Evolutionary conservation across 37 sponge, comb jelly and placozoan species (phyloP), one percentile per base, ranked within the genome.

Genomic region (Cliona cf. orientalis): DNA sequence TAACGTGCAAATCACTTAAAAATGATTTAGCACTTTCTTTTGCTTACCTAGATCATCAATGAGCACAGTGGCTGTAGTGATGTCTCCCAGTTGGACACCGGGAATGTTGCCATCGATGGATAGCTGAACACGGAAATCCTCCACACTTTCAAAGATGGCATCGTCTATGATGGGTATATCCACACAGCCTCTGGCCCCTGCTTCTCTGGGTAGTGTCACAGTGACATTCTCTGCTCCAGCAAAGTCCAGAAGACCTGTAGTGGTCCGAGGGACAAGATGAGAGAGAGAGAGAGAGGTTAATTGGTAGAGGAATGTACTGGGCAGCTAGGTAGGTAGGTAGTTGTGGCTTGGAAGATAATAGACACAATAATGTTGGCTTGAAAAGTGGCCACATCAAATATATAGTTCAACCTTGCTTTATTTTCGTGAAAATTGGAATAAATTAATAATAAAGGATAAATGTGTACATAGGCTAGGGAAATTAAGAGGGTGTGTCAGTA

Each of bases 31-130:
- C n/a, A 14, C 26, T n/a, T 36, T 22, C 53, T 53, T 23, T 26
- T 25, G 26, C 58, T 21, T 49, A 80, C 80, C 80, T 56, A 5
- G 25, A 69, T 80, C 80, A 38, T 80, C 80, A 67, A 80, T 80
- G 39, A 66, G 49, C 1, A 80, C 58, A 0, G 40, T 67, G 35
- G 69, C 46, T 2, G 23, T 17, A 25, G 46, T 22, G 23, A 25
- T 14, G 2, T 35, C 22, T 46, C 80, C 80, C 31, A 49, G 5
- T 43, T 29, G 67, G 37, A 80, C 41, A 12, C 25, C 14, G 5
- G 41, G 40, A 12, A 29, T 9, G n/a, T 75, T 28, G 4, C n/a
- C 25, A 32, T 7, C 57, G 19, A 6, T 26, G 2, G 2, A n/a
- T 25, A 80, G 58, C 0, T 3, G 29, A 14, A 68, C 69, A 6